These are phyloP conservation scores for Ceyx erithaca DNA, from an alignment of 2,797 vertebrate genomes.

Conservation along the genomic window DNA sequence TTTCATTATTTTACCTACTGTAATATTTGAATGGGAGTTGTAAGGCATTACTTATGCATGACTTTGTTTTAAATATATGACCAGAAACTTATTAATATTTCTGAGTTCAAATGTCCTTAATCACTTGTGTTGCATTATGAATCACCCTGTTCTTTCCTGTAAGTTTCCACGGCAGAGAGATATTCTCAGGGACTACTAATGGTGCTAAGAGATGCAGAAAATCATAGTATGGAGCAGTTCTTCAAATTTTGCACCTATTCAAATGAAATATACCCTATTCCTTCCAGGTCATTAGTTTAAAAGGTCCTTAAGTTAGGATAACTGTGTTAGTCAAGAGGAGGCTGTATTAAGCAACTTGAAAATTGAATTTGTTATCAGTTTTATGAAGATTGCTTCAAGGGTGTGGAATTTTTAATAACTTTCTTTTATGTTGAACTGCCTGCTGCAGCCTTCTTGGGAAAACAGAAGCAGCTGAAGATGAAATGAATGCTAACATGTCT, in stretches of 20 bases:
- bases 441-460: conserved; percentile 42
- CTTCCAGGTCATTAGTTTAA: conserved; percentile 69
- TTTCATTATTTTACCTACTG: conserved; percentile 16
- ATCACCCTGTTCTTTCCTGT: conserved; percentile 44
- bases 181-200: conserved; percentile 42
- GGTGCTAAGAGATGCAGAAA: background rate
- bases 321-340: conserved; percentile 60
- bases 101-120: conserved; percentile 51
- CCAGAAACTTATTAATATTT: conserved; percentile 60
- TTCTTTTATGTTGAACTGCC: conserved; percentile 47
- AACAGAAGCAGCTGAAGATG: conserved; percentile 26
- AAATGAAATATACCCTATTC: conserved; percentile 45
- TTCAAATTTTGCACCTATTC: conserved; percentile 50
- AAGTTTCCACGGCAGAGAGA: conserved; percentile 38
- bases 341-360: conserved; percentile 54
- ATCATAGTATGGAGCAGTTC: background rate
- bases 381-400: conserved; percentile 54
- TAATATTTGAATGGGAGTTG: conserved; percentile 36
- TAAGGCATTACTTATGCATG: conserved; percentile 38
- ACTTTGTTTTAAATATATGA: conserved; percentile 60
- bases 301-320: conserved; percentile 70
- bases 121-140: conserved; percentile 58
- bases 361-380: conserved; percentile 62
- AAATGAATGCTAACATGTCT: conserved; percentile 18
- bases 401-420: conserved; percentile 47